Conservation (phyloP, 2,888 invertebrate species). For the Candidula unifasciata region DNA sequence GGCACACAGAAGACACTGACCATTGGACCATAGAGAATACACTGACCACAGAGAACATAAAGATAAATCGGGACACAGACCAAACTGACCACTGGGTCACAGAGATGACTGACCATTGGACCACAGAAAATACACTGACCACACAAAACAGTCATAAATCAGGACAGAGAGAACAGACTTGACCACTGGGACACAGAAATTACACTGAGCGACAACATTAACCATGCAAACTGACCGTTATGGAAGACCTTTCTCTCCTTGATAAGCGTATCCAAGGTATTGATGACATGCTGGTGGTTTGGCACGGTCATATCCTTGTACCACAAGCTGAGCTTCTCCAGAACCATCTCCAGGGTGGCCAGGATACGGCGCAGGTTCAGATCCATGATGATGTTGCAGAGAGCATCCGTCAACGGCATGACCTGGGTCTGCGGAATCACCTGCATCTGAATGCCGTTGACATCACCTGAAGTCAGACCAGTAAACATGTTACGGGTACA, state of each 20-base stretch:
- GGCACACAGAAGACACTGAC: no score
- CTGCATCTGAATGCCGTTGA: constrained; percentile 93
- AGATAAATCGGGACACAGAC: no score
- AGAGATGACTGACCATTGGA: no score
- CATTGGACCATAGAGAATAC: no score
- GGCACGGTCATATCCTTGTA: constrained; percentile 92
- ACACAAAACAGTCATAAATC: no score
- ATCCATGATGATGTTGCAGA: constrained; percentile 95
- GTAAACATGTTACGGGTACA: no score
- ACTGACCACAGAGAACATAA: no score
- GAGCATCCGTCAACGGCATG: constrained; percentile 95
- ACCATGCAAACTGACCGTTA: constrained; percentile 72
- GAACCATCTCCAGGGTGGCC: constrained; percentile 83
- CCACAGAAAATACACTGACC: no score
- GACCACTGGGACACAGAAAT: no score
- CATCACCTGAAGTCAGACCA: constrained; percentile 84
- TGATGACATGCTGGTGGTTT: constrained; percentile 90
- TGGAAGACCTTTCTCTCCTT: constrained; percentile 86
- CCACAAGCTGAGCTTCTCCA: constrained; percentile 83
- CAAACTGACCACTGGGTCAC: no score
- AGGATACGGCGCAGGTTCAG: constrained; percentile 81
- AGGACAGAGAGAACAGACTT: no score
- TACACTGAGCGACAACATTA: no score
- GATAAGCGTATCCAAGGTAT: constrained; percentile 91
- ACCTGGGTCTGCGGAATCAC: constrained; percentile 96